These are phyloP conservation scores for Caracal caracal DNA, from an alignment of 2,113 vertebrate species.

Conservation along the genomic window DNA sequence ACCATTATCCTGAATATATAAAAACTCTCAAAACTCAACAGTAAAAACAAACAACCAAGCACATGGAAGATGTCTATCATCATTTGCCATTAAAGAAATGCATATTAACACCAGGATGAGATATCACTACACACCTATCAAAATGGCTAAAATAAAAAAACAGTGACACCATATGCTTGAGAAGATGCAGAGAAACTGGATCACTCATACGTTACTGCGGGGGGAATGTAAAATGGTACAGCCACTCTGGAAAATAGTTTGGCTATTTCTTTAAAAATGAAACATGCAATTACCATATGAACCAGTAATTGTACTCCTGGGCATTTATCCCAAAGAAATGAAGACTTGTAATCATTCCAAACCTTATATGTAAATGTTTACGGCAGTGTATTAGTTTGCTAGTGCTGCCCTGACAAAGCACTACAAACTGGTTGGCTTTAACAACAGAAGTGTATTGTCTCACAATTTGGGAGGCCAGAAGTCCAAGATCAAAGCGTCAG, in stretches of 20 bases:
- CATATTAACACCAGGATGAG: background rate
- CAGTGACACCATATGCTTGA: background rate
- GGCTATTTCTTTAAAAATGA: background rate
- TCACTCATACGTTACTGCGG: background rate
- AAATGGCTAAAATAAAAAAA: slow-evolving; percentile 1
- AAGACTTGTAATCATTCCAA: background rate
- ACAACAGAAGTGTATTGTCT: background rate
- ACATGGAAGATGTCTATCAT: background rate
- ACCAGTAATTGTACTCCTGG: background rate
- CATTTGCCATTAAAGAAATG: background rate
- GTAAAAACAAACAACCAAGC: background rate
- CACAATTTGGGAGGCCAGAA: background rate
- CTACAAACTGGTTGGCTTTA: background rate
- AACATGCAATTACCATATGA: background rate
- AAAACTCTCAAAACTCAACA: background rate
- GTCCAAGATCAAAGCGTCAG: background rate
- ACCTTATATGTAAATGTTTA: background rate
- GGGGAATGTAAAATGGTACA: background rate
- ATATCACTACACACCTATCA: background rate
- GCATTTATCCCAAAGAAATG: background rate
- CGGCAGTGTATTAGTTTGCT: background rate
- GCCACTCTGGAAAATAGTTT: background rate
- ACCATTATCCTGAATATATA: background rate
- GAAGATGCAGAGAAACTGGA: background rate
- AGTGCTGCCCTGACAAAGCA: background rate